Base-by-base conservation (phyloP, 1,140 invertebrate species). In the Mamestra configurata region DNA sequence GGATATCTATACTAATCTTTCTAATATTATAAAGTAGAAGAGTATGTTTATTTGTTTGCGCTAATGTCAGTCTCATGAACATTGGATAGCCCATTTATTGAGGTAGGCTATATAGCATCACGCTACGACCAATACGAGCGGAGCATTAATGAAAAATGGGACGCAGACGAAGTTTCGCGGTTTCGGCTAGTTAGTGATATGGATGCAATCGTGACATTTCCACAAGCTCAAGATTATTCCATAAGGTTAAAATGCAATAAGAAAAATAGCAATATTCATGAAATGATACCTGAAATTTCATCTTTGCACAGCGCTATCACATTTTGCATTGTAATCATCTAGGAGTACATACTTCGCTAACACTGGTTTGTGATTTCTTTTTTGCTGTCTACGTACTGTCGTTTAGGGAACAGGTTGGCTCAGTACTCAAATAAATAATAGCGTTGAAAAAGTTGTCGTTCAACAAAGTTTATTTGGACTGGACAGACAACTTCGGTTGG, bases 381-480 rank as follows among this genome's bases (percentile, higher is more conserved):
- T 71, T 53, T 49, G 31, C 20, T 22, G 51, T n/a, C 18, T 2
- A 43, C 53, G 49, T 64, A 40, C 27, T 75, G 20, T 57, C 24
- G 11, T 57, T 64, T 49, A 64, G 73, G 40, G 27, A 49, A 66
- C 59, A 77, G 73, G 77, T 66, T 79, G 22, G 75, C 35, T 66
- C 1, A 68, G 75, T 66, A 43, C 61, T 51, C 37, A 68, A 31
- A 27, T 75, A 75, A 59, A 49, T 55, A 70, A 51, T 20, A 68
- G 64, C 51, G 66, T 71, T 59, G 61, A 79, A 79, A 70, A 79
- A 79, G 40, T 66, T 77, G 77, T 79, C 64, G 51, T 59, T 46
- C 55, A 71, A 72, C 27, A 40, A 27, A 37, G 55, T 61, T 72
- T 79, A 57, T 79, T 79, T 79, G 40, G 40, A 49, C 68, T 79